Evolutionary conservation across 2,888 invertebrate species (phyloP).

Genomic region (Agrochola litura): DNA sequence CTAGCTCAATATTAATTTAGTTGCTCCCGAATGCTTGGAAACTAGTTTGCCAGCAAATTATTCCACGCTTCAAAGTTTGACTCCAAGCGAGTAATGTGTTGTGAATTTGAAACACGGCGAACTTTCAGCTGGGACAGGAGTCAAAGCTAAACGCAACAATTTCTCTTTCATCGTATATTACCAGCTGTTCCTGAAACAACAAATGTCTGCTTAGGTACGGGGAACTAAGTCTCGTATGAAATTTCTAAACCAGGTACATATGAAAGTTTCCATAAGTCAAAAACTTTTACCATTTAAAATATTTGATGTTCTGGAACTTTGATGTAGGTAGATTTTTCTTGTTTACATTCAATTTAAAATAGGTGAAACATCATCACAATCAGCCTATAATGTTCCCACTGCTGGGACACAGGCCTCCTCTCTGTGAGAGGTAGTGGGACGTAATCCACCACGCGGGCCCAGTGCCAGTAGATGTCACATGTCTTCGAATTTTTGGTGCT

Average conservation of each 20-base stretch:
- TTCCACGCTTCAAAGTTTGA: conserved; percentile 47
- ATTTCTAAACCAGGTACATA: not conserved
- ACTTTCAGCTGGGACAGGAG: conserved; percentile 30
- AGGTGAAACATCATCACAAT: not conserved
- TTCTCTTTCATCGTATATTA: conserved; percentile 16
- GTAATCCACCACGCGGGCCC: too few relatives aligned
- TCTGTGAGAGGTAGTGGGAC: too few relatives aligned
- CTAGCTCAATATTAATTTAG: conserved; percentile 44
- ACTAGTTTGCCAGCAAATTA: conserved; percentile 50
- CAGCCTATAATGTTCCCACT: too few relatives aligned
- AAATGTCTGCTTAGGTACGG: not conserved
- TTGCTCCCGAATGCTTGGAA: conserved; percentile 17
- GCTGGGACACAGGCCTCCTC: too few relatives aligned
- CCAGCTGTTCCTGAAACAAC: not conserved
- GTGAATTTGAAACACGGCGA: conserved; percentile 37
- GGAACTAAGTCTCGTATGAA: not conserved
- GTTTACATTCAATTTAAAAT: not conserved
- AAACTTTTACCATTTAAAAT: not conserved
- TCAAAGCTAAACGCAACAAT: conserved; percentile 19
- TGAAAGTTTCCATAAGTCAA: not conserved
- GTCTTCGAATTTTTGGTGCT: too few relatives aligned
- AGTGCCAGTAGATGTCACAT: too few relatives aligned
- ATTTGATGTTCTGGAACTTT: not conserved
- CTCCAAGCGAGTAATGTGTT: conserved; percentile 41
- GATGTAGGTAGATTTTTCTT: not conserved